A percentile compares a stretch with the other conserved stretches of the same genome.
Evolutionary conservation across 2,888 invertebrate species (phyloP).

Genomic region (Vesta saturnalis): DNA sequence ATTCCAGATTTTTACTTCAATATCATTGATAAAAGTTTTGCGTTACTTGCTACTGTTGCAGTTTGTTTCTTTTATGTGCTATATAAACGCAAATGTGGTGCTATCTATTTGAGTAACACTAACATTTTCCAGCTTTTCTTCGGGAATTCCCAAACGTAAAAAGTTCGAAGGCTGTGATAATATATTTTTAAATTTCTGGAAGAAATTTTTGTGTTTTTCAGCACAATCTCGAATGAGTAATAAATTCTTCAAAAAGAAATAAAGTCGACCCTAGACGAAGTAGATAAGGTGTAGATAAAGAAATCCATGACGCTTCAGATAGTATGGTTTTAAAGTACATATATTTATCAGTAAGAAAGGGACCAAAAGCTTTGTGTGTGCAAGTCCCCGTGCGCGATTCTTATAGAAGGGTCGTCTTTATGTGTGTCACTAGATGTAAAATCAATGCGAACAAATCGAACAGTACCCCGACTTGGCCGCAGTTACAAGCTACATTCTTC

Average conservation of each 20-base stretch:
- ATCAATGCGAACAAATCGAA: conserved; percentile 48
- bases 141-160: conserved; percentile 10
- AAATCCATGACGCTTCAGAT: conserved; percentile 35
- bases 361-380: conserved; percentile 32
- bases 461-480: conserved; percentile 32
- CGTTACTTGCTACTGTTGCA: conserved; percentile 13
- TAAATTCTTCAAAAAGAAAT: conserved; percentile 37
- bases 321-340: conserved; percentile 35
- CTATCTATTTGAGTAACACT: conserved; percentile 17
- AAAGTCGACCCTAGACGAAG: conserved; percentile 38
- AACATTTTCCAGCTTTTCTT: conserved; percentile 14
- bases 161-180: conserved; percentile 19
- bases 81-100: conserved; percentile 15
- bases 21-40: conserved; percentile 6
- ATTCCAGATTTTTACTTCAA: not conserved
- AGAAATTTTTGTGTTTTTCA: conserved; percentile 35
- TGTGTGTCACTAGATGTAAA: conserved; percentile 46
- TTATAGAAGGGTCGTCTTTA: conserved; percentile 43
- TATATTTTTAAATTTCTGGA: conserved; percentile 32
- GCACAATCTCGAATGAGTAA: conserved; percentile 34
- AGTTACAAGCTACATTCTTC: conserved; percentile 32
- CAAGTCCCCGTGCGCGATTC: conserved; percentile 30
- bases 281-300: conserved; percentile 38
- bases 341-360: conserved; percentile 33
- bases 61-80: conserved; percentile 12